A percentile compares a stretch with the other conserved stretches of the same genome.
Evolutionary conservation across 2,888 invertebrate species (phyloP).

Genomic region (Hylaea fasciaria): DNA sequence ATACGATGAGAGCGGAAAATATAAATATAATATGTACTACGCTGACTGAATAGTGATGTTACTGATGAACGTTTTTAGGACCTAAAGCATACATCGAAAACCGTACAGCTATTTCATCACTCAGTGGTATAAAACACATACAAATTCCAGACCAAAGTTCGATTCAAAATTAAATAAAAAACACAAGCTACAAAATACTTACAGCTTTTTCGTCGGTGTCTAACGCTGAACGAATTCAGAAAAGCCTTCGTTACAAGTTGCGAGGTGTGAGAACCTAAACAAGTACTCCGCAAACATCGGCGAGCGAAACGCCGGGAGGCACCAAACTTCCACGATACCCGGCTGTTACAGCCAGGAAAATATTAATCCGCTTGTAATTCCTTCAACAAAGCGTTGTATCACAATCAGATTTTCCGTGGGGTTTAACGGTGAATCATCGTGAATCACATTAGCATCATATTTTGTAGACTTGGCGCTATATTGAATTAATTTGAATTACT

Average conservation of each 20-base stretch:
- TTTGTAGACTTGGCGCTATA: no score
- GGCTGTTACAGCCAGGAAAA: constrained; percentile 65
- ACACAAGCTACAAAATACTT: no score
- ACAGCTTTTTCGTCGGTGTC: no score
- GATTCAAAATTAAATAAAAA: neutral
- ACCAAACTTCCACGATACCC: constrained; percentile 58
- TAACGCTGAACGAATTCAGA: constrained; percentile 50
- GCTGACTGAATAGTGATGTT: no score
- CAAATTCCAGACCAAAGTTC: no score
- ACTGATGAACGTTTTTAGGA: no score
- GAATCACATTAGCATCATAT: no score
- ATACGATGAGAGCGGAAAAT: no score
- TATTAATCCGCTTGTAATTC: constrained; percentile 57
- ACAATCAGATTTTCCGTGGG: neutral
- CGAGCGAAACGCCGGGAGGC: constrained; percentile 56
- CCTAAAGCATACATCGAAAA: no score
- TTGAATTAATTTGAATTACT: no score
- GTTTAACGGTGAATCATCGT: neutral
- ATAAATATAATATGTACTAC: no score
- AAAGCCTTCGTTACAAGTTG: constrained; percentile 64
- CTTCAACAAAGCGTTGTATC: constrained; percentile 9
- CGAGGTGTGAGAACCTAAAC: constrained; percentile 52
- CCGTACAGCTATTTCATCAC: no score
- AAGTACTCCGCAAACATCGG: constrained; percentile 70
- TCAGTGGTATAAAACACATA: neutral